Base-by-base conservation (phyloP, 2,888 invertebrate genomes). In the Drosophila formosana region DNA sequence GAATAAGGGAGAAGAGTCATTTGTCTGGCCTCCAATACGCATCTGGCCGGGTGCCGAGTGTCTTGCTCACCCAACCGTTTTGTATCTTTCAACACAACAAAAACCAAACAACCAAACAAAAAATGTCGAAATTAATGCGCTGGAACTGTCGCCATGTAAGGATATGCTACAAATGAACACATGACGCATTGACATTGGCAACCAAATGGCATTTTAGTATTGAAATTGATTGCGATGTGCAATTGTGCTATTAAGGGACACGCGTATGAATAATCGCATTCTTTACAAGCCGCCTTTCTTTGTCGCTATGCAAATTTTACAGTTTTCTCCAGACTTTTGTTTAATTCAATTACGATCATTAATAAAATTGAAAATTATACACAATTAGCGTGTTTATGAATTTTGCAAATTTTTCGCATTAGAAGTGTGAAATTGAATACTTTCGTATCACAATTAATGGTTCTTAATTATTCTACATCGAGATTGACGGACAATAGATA, bases 141-240 rank as follows among this genome's bases (percentile, higher is more conserved):
- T 82, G 83, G 80, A 80, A 80, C 83, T 78, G 57, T 45, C 30
- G 11, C 80, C 80, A 80, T 66, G 66, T 82, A 72, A 63, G 80
- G 78, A 75, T 53, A 70, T 67, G 37, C 52, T 47, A 49, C 70
- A 67, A 56, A 72, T 70, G 39, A 39, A 37, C 49, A 49, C 49
- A 58, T 75, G 73, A 65, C 46, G 47, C 50, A 60, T 45, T 77
- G 63, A 64, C 58, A 68, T 53, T 65, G 45, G 45, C 11, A 66
- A 50, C 37, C 9, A 58, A 30, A 55, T 50, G 46, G 8, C 30
- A 25, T 47, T 55, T 56, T 63, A 18, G 18, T 18, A 18, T 18
- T 18, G 18, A 18, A 37, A 50, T 58, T 60, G 7, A 7, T 46
- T 65, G 34, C 9, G 45, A 45, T 53, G 11, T 43, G 11, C 28